Percentiles rank a stretch among this genome's conserved stretches.
These are phyloP conservation scores for Pachliopta kotzebuea DNA, from an alignment of 2,888 invertebrate genomes.

Conservation along the genomic window DNA sequence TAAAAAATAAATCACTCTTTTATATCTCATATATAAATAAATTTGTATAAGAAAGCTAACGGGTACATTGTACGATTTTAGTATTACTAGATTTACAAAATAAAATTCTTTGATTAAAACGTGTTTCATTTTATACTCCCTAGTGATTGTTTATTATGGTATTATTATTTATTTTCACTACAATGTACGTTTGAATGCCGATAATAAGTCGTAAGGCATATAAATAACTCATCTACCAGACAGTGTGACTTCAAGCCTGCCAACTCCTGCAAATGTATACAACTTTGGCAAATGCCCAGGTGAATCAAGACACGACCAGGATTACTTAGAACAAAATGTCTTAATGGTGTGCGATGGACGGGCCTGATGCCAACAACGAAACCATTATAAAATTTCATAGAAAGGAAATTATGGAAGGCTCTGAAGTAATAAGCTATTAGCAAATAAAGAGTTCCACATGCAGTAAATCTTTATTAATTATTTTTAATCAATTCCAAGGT, in stretches of 20 bases:
- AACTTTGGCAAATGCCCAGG: constrained; percentile 24
- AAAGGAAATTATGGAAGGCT: neutral
- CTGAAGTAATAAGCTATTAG: too few species aligned
- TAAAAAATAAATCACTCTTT: too few species aligned
- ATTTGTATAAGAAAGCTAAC: constrained; percentile 19
- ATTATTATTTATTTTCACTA: neutral
- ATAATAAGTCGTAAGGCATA: neutral
- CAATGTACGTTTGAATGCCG: too few species aligned
- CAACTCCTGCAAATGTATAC: constrained; percentile 12
- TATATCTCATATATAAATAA: constrained; percentile 6
- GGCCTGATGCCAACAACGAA: constrained; percentile 8
- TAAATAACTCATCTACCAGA: constrained; percentile 13
- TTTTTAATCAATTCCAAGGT: too few species aligned
- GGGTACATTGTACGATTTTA: constrained; percentile 21
- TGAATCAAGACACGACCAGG: constrained; percentile 9
- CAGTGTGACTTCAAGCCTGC: constrained; percentile 23
- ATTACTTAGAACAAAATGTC: constrained; percentile 35
- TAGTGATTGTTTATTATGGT: neutral
- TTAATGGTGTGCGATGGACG: constrained; percentile 28
- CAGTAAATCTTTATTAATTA: too few species aligned
- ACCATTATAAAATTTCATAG: neutral
- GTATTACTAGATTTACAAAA: constrained; percentile 1
- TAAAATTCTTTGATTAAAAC: neutral
- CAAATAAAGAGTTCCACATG: too few species aligned
- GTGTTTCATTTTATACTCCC: constrained; percentile 3